Base-by-base conservation (phyloP, 2,888 invertebrate species). In the Athetis lepigone region DNA sequence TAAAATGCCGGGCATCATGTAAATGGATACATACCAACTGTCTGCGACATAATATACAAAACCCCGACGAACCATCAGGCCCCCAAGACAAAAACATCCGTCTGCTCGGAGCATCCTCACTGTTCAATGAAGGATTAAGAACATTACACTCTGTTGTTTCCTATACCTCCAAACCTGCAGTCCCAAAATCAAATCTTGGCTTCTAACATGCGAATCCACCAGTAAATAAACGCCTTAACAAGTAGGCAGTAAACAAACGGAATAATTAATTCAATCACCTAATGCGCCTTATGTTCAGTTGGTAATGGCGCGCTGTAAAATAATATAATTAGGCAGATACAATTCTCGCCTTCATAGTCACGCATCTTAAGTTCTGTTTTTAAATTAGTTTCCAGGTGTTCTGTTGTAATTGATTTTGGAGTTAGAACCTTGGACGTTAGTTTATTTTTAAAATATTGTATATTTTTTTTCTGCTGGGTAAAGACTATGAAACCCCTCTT, bases 251-350 rank as follows among this genome's bases (percentile, higher is more conserved):
- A 16, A 57, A 57, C 18, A 46, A 67, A 69, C 19, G 3, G 40
- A 51, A 58, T 74, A 74, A 70, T 74, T 74, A 70, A 74, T 70
- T 39, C 36, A 74, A 70, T 70, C 19, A 36, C 39, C 27, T 68
- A 73, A 67, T 58, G 42, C 52, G 2, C 16, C n/a, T 39, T 37
- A 66, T 56, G 29, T 66, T 18, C 9, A n/a, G 40, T 19, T 5
- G 1, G 27, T 39, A 49, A 66, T 9, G 27, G 16, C 19, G 18
- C 13, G 2, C 16, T 4, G 16, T 23, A 11, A 37, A 68, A 21
- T 40, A 46, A 58, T 68, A 60, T 27, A 73, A 74, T 54, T 43
- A 54, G 19, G 16, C 29, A 58, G 19, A n/a, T 47, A 52, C 7
- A 1, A 19, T 40, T 16, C 7, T 52, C 19, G 5, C n/a, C 23